phyloP scores from a whole-genome alignment of 2,113 vertebrate genomes.

The Pygoscelis antarcticus region DNA sequence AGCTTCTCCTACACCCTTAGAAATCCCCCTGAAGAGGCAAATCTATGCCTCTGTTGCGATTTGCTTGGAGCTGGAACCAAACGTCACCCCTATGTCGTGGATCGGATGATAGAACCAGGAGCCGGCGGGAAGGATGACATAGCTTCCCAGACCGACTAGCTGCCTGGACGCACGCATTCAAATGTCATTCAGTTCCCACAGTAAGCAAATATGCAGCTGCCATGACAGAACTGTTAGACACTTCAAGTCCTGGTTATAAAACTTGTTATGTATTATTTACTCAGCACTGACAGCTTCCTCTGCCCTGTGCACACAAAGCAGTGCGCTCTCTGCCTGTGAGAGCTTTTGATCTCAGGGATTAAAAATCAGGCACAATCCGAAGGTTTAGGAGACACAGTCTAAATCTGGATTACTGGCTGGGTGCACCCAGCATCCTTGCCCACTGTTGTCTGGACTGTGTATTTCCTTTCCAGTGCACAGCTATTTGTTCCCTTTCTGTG shows the following conservation, averaged over 20 bases:
- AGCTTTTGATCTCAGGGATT: constrained; percentile 10
- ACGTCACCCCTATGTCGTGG: background rate
- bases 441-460: background rate
- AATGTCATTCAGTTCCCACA: background rate
- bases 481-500: background rate
- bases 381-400: background rate
- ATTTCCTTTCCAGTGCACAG: background rate
- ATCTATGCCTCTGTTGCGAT: background rate
- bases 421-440: background rate
- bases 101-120: background rate
- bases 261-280: constrained; percentile 53
- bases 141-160: background rate
- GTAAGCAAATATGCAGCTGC: constrained; percentile 32
- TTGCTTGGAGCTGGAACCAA: background rate
- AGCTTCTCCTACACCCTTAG: background rate
- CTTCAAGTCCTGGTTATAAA: constrained; percentile 25
- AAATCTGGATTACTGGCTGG: background rate
- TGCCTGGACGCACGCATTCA: background rate
- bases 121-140: background rate
- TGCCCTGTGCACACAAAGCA: background rate
- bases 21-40: background rate
- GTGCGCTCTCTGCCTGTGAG: fast-evolving
- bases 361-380: background rate
- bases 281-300: background rate
- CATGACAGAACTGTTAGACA: background rate